Base-by-base conservation (phyloP, 2,888 invertebrate genomes). In the Cheilosia pagana region DNA sequence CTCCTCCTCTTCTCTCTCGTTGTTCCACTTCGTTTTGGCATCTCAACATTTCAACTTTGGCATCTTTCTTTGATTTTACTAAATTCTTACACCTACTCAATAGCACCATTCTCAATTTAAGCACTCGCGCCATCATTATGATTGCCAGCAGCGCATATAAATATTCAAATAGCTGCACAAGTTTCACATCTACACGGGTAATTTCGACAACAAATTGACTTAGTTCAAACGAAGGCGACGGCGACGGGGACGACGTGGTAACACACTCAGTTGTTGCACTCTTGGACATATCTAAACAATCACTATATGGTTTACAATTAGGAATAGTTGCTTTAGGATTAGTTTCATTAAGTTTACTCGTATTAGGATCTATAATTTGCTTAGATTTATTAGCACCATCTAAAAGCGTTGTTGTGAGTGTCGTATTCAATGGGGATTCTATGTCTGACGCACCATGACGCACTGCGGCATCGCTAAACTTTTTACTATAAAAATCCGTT, bases 311-410 rank as follows among this genome's bases (percentile, higher is more conserved):
- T 60, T 75, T 67, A 62, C 21, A 65, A 68, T 81, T 85, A 72
- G 48, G 75, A 81, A 75, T 85, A 79, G 74, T 71, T 81, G 75
- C 71, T 35, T 76, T 81, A 85, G 76, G 65, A 67, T 71, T 31
- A 41, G 57, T 45, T 48, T 76, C 52, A 62, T 31, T 60, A 39
- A 28, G 52, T 68, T 52, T 68, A 70, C 21, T 52, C 23, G n/a
- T 65, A 68, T 50, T 62, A 83, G 83, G 78, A 83, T 65, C 62
- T 68, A 57, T 65, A 25, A 16, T 28, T 71, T 60, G 21, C 70
- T 70, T 75, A 57, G 63, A 52, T 39, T 87, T 83, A 86, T 87
- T 89, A 89, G 89, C 89, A 89, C 88, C 89, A 89, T 89, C 87
- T 87, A 88, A 86, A 87, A 87, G 82, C 86, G 67, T 87, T 63